Conservation (phyloP, 2,797 vertebrate genomes). For the Martes flavigula region DNA sequence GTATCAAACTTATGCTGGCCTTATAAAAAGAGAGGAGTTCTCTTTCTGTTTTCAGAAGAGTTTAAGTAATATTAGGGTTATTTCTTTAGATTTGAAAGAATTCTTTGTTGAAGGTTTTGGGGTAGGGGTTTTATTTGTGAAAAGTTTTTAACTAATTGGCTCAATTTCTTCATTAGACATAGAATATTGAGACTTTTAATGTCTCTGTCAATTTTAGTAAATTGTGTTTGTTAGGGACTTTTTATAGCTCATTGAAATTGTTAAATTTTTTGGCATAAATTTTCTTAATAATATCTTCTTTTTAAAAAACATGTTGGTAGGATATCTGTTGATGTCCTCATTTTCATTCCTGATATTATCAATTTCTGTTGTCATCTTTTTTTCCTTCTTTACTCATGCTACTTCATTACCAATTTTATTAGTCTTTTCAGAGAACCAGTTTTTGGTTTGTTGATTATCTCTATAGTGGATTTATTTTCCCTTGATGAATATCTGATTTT, state of each 20-base stretch:
- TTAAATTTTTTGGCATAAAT: background rate
- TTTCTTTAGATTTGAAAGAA: background rate
- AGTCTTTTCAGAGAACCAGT: background rate
- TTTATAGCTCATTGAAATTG: background rate
- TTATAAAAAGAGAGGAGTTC: background rate
- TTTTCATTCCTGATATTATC: background rate
- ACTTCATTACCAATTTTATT: background rate
- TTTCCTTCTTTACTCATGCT: background rate
- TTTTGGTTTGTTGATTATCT: background rate
- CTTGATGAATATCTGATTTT: background rate
- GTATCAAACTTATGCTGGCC: background rate
- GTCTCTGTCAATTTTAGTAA: conserved; percentile 5
- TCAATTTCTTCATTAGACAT: background rate
- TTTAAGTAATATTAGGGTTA: background rate
- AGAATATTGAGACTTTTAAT: background rate
- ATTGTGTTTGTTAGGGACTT: background rate
- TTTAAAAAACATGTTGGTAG: background rate
- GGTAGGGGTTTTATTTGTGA: background rate
- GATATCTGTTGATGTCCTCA: background rate
- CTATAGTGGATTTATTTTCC: background rate
- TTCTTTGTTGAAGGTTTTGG: background rate
- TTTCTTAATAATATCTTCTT: background rate
- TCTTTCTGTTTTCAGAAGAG: background rate
- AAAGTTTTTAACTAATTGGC: conserved; percentile 6
- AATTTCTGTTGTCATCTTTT: background rate